A percentile compares a stretch with the other conserved stretches of the same genome.
These are phyloP conservation scores for Tachypleus tridentatus DNA, from an alignment of 1,140 invertebrate species.

Conservation along the genomic window DNA sequence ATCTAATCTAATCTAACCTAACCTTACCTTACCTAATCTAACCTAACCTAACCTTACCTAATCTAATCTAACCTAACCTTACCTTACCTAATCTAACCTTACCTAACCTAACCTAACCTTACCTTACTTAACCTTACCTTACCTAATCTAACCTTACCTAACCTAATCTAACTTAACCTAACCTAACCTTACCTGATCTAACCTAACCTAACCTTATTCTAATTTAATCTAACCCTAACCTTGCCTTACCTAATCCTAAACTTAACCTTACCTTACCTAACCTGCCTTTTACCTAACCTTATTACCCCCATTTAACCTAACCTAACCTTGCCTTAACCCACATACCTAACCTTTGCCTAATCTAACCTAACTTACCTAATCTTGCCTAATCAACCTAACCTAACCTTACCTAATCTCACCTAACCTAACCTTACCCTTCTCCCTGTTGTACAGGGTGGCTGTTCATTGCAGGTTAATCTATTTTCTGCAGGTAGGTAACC, in stretches of 20 bases:
- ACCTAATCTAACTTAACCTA: constrained; percentile 21
- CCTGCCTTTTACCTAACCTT: too few relatives aligned
- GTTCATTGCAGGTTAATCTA: too few relatives aligned
- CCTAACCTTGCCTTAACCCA: too few relatives aligned
- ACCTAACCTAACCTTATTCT: constrained; percentile 23
- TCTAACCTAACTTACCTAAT: constrained; percentile 22
- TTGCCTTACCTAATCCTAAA: constrained; percentile 22
- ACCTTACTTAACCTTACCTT: constrained; percentile 23
- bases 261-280: constrained; percentile 22
- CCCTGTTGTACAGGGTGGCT: too few relatives aligned
- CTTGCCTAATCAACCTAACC: constrained; percentile 19
- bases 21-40: too few relatives aligned
- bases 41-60: too few relatives aligned
- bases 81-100: too few relatives aligned
- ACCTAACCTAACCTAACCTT: too few relatives aligned
- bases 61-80: too few relatives aligned
- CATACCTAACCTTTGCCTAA: too few relatives aligned
- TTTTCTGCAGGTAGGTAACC: too few relatives aligned
- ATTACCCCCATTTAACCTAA: constrained; percentile 18
- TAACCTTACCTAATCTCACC: constrained; percentile 20
- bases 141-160: constrained; percentile 21
- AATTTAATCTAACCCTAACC: constrained; percentile 19
- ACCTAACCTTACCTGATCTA: constrained; percentile 17
- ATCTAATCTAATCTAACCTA: too few relatives aligned
- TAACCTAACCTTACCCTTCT: constrained; percentile 16